These are phyloP conservation scores for Trichonephila clavata DNA, from an alignment of 1,140 invertebrate genomes.

Conservation along the genomic window DNA sequence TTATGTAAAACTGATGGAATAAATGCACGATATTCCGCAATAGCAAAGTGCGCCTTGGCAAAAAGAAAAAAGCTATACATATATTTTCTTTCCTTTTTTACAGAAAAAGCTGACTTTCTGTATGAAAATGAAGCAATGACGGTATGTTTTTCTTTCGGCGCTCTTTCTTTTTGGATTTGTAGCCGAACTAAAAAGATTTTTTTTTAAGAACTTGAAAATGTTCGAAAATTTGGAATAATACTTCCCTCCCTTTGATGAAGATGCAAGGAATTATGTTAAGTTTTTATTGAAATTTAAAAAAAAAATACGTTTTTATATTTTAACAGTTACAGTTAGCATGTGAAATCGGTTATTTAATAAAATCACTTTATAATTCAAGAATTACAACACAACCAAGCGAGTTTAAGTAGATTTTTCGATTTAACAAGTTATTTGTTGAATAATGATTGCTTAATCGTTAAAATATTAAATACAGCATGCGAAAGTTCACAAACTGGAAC, in stretches of 20 bases:
- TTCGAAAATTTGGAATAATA: constrained; percentile 12
- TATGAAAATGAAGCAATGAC: constrained; percentile 66
- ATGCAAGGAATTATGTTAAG: no score
- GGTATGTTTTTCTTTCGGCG: background rate
- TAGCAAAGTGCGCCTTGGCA: background rate
- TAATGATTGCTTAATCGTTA: no score
- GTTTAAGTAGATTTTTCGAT: no score
- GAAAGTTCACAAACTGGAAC: no score
- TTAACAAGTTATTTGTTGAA: no score
- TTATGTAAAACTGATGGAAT: constrained; percentile 76
- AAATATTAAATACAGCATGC: no score
- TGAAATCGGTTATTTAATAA: no score
- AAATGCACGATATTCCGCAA: constrained; percentile 68
- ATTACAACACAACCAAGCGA: no score
- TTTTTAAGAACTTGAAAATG: background rate
- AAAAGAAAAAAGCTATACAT: constrained; percentile 66
- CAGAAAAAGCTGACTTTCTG: constrained; percentile 49
- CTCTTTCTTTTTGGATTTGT: background rate
- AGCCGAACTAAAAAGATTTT: background rate
- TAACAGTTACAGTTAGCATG: no score
- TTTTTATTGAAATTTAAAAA: no score
- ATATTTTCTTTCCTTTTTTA: constrained; percentile 30
- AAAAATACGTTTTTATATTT: no score
- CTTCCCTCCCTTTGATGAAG: background rate
- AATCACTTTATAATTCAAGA: no score